Evolutionary conservation across 2,888 invertebrate genomes (phyloP), one percentile per base, ranked within the genome.

Genomic region (Phoenoteleia sp.): DNA sequence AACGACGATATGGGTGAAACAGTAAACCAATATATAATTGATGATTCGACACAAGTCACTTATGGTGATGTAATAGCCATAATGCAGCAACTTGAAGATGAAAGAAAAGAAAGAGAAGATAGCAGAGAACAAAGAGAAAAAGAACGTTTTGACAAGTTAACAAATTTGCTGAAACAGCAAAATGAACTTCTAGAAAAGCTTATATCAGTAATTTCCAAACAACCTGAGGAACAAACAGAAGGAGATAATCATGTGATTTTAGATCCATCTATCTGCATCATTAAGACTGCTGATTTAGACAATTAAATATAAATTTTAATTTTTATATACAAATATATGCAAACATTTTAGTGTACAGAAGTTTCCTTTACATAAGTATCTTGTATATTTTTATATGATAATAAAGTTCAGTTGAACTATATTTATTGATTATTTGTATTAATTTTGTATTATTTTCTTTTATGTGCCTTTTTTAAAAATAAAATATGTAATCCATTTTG

Each of bases 11-110:
- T 77, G 83, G 79, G 79, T 23, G 85, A 85, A 49, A 85, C 77
- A 6, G 81, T 79, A 2, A 85, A 81, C 36, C 85, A 85, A 39
- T 85, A 85, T 33, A 82, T 85, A 17, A 85, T 79, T 15, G 81
- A 81, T 39, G 85, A 85, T 21, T 79, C 81, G 2, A 77, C 85
- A 4, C 77, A 81, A 33, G 81, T 85, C 6, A 85, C 85, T 2
- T 85, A 85, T 69, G 79, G 85, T 13, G 85, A 85, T 21, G 81
- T 85, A 0, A 85, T 85, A 39, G 85, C 85, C 0, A 82, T 85
- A 29, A 85, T 85, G 85, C 85, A 85, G 11, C 85, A 85, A 9
- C 64, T 85, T 1, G 85, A 85, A 25, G 85, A 85, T 25, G 85
- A 85, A 27, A 54, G 85, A 19, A 85, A 85, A 47, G 85, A 85